Evolutionary conservation across 2,113 vertebrate genomes (phyloP), one percentile per base, ranked within the genome.

Genomic region (Megaceryle maxima): DNA sequence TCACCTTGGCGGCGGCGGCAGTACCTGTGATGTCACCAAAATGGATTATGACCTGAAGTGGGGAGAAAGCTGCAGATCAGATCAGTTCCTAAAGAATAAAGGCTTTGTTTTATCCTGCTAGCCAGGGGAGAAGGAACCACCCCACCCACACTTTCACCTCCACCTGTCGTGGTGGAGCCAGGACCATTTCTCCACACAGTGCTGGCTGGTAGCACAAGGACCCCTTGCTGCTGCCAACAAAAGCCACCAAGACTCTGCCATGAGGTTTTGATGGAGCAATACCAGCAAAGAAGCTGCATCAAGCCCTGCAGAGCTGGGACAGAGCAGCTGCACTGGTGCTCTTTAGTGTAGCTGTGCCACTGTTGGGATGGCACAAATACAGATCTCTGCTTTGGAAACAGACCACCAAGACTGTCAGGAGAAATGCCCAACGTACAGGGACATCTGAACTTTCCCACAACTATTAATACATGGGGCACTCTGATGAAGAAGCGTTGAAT

Each of bases 11-110:
- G 3, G 60, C 80, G 2, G 1, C 28, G 37, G 31, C 77, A 33
- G 25, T 24, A 81, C 63, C 87, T 96, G 77, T 96, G 94, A 96
- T 96, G 94, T 97, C 96, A 96, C 74, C 83, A 67, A 37, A 43
- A 68, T 48, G 46, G 97, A 93, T 96, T 96, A 92, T 33, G 46
- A 90, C 63, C 56, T 53, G 73, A 82, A 69, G 51, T 29, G 43
- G 26, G 53, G 28, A 50, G 28, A 90, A 91, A 95, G 63, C 91
- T 64, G 57, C 43, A 48, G 67, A 87, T 24, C 76, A 95, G 90
- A 90, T 94, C 90, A 83, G 41, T 59, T 73, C 66, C 77, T 6
- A 2, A 87, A 91, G 83, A 93, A 93, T 67, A 75, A 91, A 89
- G 50, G 74, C 10, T 83, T 95, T 96, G 93, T 94, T 96, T 77